phyloP scores from a whole-genome alignment of 2,797 vertebrate species.

The Crenichthys baileyi region DNA sequence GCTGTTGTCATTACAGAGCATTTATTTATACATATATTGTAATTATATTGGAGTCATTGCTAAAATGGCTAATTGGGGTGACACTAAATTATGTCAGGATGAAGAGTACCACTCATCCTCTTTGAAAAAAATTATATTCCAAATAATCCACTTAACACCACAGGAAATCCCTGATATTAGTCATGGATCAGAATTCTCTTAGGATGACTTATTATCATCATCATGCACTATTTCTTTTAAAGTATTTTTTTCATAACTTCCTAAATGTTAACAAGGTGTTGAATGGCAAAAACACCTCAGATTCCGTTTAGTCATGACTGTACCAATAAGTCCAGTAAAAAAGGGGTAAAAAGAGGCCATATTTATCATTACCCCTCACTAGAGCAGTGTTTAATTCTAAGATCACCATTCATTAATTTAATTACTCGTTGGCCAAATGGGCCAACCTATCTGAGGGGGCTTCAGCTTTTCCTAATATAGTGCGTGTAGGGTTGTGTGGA shows the following conservation, averaged over 20 bases:
- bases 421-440: slow-evolving; percentile 47
- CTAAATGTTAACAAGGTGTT: not conserved
- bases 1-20: not conserved
- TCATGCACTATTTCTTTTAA: slow-evolving; percentile 4
- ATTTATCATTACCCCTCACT: slow-evolving; percentile 50
- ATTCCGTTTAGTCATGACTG: slow-evolving; percentile 12
- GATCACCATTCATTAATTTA: slow-evolving; percentile 65
- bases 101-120: not conserved
- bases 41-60: not conserved
- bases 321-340: slow-evolving; percentile 11
- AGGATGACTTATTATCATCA: not conserved
- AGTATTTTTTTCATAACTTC: not conserved
- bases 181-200: slow-evolving; percentile 1
- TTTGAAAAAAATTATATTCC: not conserved
- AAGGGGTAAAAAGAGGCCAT: slow-evolving; percentile 33
- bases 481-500: slow-evolving; percentile 49
- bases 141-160: not conserved
- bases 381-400: slow-evolving; percentile 56
- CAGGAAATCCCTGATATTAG: slow-evolving; percentile 1
- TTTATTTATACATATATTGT: not conserved
- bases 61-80: slow-evolving; percentile 1
- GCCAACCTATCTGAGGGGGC: slow-evolving; percentile 60
- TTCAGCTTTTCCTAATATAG: slow-evolving; percentile 67
- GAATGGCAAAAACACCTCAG: not conserved
- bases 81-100: not conserved